These are phyloP conservation scores for Cyanoderma ruficeps DNA, from an alignment of 2,113 vertebrate genomes.

Conservation along the genomic window DNA sequence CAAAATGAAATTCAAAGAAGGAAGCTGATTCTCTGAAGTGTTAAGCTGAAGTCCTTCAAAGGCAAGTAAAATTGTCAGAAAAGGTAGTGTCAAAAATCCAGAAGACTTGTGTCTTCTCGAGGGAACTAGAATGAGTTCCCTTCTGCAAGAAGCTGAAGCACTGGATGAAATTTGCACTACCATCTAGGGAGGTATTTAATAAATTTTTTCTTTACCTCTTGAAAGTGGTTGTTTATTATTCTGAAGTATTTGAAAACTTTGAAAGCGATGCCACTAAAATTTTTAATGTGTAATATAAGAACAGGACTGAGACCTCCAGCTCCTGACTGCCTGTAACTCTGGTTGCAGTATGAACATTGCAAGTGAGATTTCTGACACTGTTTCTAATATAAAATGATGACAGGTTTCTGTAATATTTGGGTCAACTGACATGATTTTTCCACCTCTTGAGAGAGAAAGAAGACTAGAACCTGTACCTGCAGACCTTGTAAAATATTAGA, in stretches of 20 bases:
- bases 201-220: neutral
- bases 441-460: neutral
- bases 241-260: neutral
- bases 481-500: neutral
- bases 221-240: neutral
- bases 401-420: neutral
- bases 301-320: neutral
- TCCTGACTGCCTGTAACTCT: neutral
- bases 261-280: neutral
- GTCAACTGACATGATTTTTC: neutral
- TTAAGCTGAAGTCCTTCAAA: neutral
- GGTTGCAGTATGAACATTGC: neutral
- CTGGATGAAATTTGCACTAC: neutral
- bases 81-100: neutral
- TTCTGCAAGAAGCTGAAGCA: accelerated
- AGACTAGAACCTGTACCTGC: neutral
- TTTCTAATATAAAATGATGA: neutral
- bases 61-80: neutral
- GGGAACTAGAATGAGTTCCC: neutral
- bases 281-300: neutral
- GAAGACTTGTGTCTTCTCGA: neutral
- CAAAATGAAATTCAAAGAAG: neutral
- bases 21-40: neutral
- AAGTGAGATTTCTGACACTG: neutral
- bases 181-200: neutral